Base-by-base conservation (phyloP, 2,797 vertebrate genomes). In the Gymnoscopelus microlampas region DNA sequence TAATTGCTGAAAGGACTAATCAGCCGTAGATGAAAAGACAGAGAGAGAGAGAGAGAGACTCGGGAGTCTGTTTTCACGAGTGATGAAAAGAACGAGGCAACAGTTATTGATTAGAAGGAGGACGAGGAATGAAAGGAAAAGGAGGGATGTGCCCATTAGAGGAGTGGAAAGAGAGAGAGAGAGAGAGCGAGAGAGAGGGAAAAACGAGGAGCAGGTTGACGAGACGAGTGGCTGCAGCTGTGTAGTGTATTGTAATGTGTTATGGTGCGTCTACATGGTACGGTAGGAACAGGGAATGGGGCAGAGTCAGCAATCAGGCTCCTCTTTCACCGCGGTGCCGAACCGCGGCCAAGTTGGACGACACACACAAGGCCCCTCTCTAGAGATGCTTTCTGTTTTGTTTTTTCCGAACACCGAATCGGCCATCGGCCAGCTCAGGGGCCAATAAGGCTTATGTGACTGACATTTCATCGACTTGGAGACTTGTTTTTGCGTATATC, bases 1-100 rank as follows among this genome's bases (percentile, higher is more conserved):
- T 80, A 77, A 85, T 84, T 73, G 74, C 61, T 73, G 66, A 82
- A 80, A 81, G 60, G 74, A 64, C 70, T 79, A 75, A 90, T 90
- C 84, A 79, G 32, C 24, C 15, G 0, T 78, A 67, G 72, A 86
- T 82, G 71, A 87, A 81, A 83, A 71, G 65, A 65, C 60, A 29
- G 56, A 70, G 67, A 75, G 24, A 14, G 49, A 50, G 49, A 19
- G 19, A n/a, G 49, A 11, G 29, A 8, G 39, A 44, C 39, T 44
- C 39, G 39, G 24, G 63, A 64, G 71, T 74, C 65, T 72, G 66
- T 77, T 79, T 80, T 19, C 19, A 60, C 61, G 8, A 79, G 63
- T 66, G 79, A 84, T 87, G 81, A 86, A 86, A 85, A 76, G 73
- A 47, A 24, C 59, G 15, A 51, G 49, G 72, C 68, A 66, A 72